phyloP scores from a whole-genome alignment of 2,888 invertebrate genomes.

The Halocaridina rubra region DNA sequence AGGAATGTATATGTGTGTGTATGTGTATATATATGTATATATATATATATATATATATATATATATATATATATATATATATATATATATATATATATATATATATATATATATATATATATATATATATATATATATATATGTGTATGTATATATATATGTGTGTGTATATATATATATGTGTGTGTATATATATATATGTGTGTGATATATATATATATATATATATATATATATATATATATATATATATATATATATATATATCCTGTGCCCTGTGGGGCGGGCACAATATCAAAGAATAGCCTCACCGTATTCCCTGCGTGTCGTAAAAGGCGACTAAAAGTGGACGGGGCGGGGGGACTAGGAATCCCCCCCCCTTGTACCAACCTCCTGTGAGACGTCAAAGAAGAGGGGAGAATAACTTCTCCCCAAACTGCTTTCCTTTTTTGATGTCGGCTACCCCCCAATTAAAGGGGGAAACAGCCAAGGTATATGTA shows the following conservation, averaged over 20 bases:
- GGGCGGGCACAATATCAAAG: too few species aligned
- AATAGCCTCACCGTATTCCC: too few species aligned
- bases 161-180: not conserved
- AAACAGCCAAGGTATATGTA: too few species aligned
- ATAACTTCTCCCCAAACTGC: too few species aligned
- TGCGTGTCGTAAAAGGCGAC: too few species aligned
- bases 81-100: not conserved
- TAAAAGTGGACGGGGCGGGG: too few species aligned
- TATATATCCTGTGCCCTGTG: not conserved
- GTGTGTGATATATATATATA: not conserved
- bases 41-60: not conserved
- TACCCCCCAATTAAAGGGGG: too few species aligned
- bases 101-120: not conserved
- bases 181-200: not conserved
- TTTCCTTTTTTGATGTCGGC: too few species aligned
- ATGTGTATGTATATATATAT: not conserved
- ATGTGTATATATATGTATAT: not conserved
- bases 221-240: not conserved
- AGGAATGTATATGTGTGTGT: not conserved
- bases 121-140: not conserved
- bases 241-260: not conserved
- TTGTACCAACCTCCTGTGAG: too few species aligned
- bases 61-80: not conserved
- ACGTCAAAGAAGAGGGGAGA: too few species aligned
- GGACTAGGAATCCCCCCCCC: too few species aligned